Percentiles rank a stretch among this genome's conserved stretches.
phyloP scores from a whole-genome alignment of 64 coral and sea anemone genomes.

The Astreopora myriophthalma region DNA sequence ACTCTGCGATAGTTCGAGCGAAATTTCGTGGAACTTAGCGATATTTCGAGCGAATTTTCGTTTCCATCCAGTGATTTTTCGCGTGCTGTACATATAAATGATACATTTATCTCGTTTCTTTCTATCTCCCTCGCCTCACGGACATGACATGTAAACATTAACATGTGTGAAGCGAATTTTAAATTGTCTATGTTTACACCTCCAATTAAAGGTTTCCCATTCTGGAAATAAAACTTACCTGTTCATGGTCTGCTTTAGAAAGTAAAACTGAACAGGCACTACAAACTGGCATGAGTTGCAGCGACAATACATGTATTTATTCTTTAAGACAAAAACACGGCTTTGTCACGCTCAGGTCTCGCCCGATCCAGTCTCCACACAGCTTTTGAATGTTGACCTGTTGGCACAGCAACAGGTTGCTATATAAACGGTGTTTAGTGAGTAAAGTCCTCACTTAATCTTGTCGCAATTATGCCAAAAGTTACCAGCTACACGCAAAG shows the following conservation, averaged over 20 bases:
- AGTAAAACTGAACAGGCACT: not conserved
- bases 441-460: not conserved
- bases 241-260: not conserved
- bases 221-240: not conserved
- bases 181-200: not conserved
- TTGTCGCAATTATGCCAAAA: not conserved
- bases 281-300: not conserved
- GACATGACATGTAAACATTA: not conserved
- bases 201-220: not conserved
- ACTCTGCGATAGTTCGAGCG: too few species aligned
- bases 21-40: too few species aligned
- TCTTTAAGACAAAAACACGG: not conserved
- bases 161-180: not conserved
- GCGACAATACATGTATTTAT: not conserved
- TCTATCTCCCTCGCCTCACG: too few species aligned
- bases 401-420: not conserved
- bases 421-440: not conserved
- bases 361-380: not conserved
- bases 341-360: not conserved
- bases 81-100: too few species aligned
- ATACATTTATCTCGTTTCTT: too few species aligned
- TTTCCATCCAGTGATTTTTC: too few species aligned
- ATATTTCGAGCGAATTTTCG: too few species aligned
- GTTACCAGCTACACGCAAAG: not conserved
- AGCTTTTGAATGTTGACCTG: slow-evolving; percentile 4